phyloP scores from a whole-genome alignment of 1,140 invertebrate genomes.

The Heliconius nattereri region DNA sequence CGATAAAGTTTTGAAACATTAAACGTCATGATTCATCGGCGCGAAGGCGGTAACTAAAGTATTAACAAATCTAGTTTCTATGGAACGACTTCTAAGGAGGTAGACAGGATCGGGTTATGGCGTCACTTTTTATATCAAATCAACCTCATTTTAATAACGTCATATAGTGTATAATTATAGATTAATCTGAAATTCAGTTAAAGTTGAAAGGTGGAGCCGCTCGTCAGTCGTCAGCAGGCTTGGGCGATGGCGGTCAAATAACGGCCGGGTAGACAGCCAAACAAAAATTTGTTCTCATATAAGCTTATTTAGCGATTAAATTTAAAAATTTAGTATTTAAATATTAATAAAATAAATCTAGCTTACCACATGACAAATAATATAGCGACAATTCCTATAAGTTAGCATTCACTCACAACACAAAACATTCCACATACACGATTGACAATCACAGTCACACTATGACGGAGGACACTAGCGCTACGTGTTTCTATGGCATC shows the following conservation, averaged over 20 bases:
- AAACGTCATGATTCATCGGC: conserved; percentile 57
- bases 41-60: conserved; percentile 50
- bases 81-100: conserved; percentile 6
- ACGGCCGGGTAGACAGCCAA: conserved; percentile 57
- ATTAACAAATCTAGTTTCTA: conserved; percentile 22
- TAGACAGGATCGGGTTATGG: background rate
- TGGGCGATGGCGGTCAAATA: conserved; percentile 78
- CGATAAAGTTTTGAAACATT: conserved; percentile 29
- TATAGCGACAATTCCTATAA: conserved; percentile 56
- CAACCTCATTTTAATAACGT: background rate
- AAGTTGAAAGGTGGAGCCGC: conserved; percentile 62
- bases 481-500: conserved; percentile 54
- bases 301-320: background rate
- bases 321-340: background rate
- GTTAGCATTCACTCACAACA: conserved; percentile 71
- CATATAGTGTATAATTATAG: background rate
- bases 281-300: conserved; percentile 21
- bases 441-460: conserved; percentile 61
- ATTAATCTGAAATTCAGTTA: conserved; percentile 29
- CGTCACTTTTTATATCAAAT: conserved; percentile 8
- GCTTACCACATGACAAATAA: conserved; percentile 75
- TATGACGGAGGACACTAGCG: conserved; percentile 58
- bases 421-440: conserved; percentile 78
- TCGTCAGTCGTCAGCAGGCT: conserved; percentile 62
- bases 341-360: conserved; percentile 23